Conservation (phyloP, 2,888 invertebrate genomes). For the Tipula lateralis region DNA sequence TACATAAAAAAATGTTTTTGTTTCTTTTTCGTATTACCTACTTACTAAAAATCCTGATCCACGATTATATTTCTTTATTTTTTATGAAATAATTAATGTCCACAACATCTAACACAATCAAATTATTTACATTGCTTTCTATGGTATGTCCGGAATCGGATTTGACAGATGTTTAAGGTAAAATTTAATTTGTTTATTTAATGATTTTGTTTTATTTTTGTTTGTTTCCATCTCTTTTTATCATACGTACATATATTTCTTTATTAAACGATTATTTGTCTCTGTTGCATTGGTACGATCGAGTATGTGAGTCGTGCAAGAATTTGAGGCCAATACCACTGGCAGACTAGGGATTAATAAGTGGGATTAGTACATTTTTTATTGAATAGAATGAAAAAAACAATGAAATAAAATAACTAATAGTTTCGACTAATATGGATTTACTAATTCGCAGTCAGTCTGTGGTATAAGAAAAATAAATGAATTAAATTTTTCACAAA, state of each 20-base stretch:
- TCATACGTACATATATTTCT: background rate
- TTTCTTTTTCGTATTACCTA: background rate
- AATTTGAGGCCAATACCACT: background rate
- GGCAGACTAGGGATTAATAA: no score
- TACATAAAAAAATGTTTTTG: background rate
- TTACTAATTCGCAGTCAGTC: no score
- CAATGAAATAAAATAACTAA: no score
- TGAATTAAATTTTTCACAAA: no score
- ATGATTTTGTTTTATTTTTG: background rate
- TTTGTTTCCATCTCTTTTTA: background rate
- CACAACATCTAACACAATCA: slow-evolving; percentile 30
- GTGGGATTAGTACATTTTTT: no score
- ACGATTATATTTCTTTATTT: background rate
- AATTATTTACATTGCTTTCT: slow-evolving; percentile 33
- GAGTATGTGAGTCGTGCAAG: background rate
- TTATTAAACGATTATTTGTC: background rate
- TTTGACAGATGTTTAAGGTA: slow-evolving; percentile 28
- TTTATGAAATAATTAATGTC: slow-evolving; percentile 2
- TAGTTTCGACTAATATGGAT: no score
- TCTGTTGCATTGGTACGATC: background rate
- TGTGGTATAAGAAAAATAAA: no score
- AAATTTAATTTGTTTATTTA: slow-evolving; percentile 25
- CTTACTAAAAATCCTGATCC: background rate
- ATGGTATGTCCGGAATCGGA: slow-evolving; percentile 32
- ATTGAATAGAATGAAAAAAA: no score